Evolutionary conservation across 2,797 vertebrate species (phyloP), one percentile per base, ranked within the genome.

Genomic region (Cryptoprocta ferox): DNA sequence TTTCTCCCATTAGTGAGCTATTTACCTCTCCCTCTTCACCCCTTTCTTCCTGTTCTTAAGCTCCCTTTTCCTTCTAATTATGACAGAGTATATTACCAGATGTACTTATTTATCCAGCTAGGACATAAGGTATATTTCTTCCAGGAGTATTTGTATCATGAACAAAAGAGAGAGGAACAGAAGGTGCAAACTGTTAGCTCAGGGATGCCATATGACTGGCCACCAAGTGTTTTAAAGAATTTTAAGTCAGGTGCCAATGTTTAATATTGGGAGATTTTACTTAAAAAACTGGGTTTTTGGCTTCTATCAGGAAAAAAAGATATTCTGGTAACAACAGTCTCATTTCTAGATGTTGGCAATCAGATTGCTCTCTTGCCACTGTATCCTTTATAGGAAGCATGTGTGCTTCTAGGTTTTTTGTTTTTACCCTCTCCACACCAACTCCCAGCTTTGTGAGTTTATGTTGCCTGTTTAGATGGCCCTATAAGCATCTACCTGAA

Each of bases 191-290:
- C 71, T 83, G 24, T 53, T 30, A 92, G 82, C 56, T 86, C 37
- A 78, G 61, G 81, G 53, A 89, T 53, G 32, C 32, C 70, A 53
- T 89, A 19, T 71, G 37, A 93, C 3, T 65, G 9, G 61, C 37
- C 26, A 82, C 1, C 73, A 26, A 59, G 14, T 37, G 15, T 73
- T 89, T 82, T 88, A 92, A 89, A 93, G 48, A 93, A 83, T 66
- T 92, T 94, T 59, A 87, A 92, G 53, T 82, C 14, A 39, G n/a
- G 59, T 84, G 80, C 42, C 39, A 90, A 11, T 61, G 71, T 87
- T 85, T 50, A 86, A 24, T 68, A 94, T 10, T 92, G 66, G 19
- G 37, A 94, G 30, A 37, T 92, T 95, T 94, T 89, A 95, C 80
- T 93, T 91, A 80, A 93, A 94, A 89, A 18, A 68, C 2, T 88